A percentile compares a stretch with the other conserved stretches of the same genome.
These are phyloP conservation scores for Tichodroma muraria DNA, from an alignment of 2,113 vertebrate species.

Conservation along the genomic window DNA sequence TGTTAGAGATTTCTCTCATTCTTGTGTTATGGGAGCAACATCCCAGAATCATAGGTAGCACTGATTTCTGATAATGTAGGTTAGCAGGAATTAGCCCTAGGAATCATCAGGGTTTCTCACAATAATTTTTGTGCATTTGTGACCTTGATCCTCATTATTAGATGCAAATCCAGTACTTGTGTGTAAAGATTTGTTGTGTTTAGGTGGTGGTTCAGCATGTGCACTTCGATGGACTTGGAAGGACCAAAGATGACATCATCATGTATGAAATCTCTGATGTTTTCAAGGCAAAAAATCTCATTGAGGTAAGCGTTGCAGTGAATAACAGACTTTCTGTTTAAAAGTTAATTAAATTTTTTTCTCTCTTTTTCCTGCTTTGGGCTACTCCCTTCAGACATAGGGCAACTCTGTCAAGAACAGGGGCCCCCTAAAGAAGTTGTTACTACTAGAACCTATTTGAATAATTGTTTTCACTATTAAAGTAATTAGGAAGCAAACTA, in stretches of 20 bases:
- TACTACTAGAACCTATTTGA: background rate
- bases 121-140: background rate
- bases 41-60: background rate
- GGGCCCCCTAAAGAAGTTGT: background rate
- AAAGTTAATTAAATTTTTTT: background rate
- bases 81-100: background rate
- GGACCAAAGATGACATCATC: slow-evolving; percentile 93
- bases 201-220: slow-evolving; percentile 94
- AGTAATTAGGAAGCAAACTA: background rate
- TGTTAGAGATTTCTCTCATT: background rate
- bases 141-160: background rate
- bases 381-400: background rate
- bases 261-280: slow-evolving; percentile 90
- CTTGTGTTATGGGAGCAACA: background rate
- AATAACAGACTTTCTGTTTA: background rate
- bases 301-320: slow-evolving; percentile 78
- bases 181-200: background rate
- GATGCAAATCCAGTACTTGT: background rate
- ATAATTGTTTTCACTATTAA: background rate
- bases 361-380: background rate
- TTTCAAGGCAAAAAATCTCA: slow-evolving; percentile 90
- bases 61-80: background rate
- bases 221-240: slow-evolving; percentile 88
- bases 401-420: background rate
- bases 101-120: background rate